Percentiles rank a stretch among this genome's conserved stretches.
Conservation (phyloP, 2,113 vertebrate species). For the Paedocypris sp. region DNA sequence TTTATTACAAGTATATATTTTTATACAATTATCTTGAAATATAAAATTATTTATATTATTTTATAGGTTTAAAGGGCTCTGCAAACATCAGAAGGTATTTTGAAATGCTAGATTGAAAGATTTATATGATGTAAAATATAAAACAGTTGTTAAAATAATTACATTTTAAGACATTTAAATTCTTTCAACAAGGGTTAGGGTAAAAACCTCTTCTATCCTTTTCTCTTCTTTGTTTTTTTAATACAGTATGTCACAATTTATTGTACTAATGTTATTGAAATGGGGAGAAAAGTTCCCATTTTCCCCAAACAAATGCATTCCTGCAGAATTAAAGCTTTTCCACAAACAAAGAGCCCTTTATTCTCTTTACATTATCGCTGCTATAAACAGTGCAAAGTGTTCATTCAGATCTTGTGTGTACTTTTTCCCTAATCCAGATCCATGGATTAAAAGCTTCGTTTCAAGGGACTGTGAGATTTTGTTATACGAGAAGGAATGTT, state of each 20-base stretch:
- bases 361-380: constrained; percentile 12
- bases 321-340: background rate
- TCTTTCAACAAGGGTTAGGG: no score
- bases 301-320: constrained; percentile 2
- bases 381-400: background rate
- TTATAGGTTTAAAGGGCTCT: no score
- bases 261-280: background rate
- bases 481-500: constrained; percentile 11
- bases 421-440: background rate
- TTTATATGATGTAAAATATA: no score
- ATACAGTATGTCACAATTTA: background rate
- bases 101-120: no score
- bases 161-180: no score
- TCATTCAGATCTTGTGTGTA: background rate
- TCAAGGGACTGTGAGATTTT: constrained; percentile 17
- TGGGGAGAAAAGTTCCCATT: background rate
- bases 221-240: background rate
- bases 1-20: no score
- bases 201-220: no score
- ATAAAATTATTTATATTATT: no score
- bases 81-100: no score
- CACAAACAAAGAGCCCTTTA: constrained; percentile 17
- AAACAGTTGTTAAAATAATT: no score
- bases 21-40: no score
- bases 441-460: background rate